phyloP scores from a whole-genome alignment of 2,888 invertebrate species.

The Sepiola atlantica region DNA sequence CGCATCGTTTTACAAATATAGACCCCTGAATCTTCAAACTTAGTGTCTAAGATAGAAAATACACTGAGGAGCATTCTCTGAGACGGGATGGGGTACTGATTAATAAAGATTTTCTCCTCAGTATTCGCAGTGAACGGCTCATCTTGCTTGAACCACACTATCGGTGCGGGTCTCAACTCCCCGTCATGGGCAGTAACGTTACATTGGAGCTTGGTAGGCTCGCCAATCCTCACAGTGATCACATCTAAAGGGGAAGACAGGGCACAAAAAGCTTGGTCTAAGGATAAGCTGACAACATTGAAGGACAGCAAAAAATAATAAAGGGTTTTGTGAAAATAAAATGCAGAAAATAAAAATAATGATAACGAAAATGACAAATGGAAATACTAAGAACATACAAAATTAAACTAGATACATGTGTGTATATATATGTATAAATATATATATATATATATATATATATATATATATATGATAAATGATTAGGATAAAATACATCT shows the following conservation, averaged over 20 bases:
- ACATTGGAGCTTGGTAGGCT: conserved; percentile 41
- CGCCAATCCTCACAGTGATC: conserved; percentile 44
- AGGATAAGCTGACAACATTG: conserved; percentile 42
- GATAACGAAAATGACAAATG: background rate
- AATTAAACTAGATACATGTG: background rate
- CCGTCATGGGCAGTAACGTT: conserved; percentile 37
- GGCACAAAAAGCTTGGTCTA: conserved; percentile 47
- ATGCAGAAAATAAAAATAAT: conserved; percentile 23
- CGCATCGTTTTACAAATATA: conserved; percentile 36
- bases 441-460: no score
- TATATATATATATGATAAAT: no score
- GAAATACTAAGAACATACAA: conserved; percentile 24
- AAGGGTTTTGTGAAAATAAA: conserved; percentile 12
- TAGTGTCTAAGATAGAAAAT: conserved; percentile 43
- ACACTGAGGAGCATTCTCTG: conserved; percentile 43
- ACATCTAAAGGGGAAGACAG: conserved; percentile 46
- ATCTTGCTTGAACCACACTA: conserved; percentile 45
- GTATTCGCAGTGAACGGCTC: conserved; percentile 33
- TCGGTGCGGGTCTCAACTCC: background rate
- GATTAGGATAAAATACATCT: no score
- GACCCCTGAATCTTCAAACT: conserved; percentile 46
- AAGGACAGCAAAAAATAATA: conserved; percentile 14
- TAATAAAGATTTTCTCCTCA: conserved; percentile 44
- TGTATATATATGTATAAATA: no score
- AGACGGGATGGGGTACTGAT: conserved; percentile 32